phyloP scores from a whole-genome alignment of 92 coral and sea anemone species.

The Palythoa grandis region DNA sequence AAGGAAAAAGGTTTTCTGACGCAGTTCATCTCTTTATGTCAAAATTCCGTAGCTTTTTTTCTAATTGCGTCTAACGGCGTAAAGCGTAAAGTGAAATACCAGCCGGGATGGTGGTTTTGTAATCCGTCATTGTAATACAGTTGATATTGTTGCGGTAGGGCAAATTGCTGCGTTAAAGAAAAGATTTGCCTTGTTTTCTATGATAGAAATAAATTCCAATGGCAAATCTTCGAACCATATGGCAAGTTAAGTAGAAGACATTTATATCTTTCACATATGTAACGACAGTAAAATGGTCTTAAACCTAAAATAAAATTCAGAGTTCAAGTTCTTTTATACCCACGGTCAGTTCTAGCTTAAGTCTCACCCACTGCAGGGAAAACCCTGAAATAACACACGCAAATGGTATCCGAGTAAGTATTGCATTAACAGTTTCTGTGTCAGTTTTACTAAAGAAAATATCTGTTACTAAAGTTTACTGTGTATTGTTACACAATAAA shows the following conservation, averaged over 20 bases:
- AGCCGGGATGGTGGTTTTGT: slow-evolving; percentile 53
- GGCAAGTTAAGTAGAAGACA: not conserved
- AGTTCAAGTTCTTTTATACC: not conserved
- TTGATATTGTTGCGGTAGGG: slow-evolving; percentile 4
- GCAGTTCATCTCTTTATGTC: slow-evolving; percentile 68
- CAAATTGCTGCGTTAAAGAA: not conserved
- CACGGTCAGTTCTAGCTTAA: not conserved
- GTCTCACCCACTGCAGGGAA: slow-evolving; percentile 53
- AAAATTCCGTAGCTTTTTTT: slow-evolving; percentile 64
- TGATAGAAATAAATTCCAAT: not conserved
- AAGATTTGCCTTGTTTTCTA: not conserved
- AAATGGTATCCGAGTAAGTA: slow-evolving; percentile 17
- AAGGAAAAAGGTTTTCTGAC: slow-evolving; percentile 51
- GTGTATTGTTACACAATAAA: slow-evolving; percentile 51
- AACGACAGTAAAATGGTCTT: not conserved
- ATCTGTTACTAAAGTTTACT: slow-evolving; percentile 45
- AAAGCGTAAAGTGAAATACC: slow-evolving; percentile 68
- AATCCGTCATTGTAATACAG: slow-evolving; percentile 11
- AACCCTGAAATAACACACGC: slow-evolving; percentile 73
- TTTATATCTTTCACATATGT: slow-evolving; percentile 26
- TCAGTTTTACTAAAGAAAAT: slow-evolving; percentile 51
- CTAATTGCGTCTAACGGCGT: slow-evolving; percentile 77
- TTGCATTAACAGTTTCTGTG: slow-evolving; percentile 54
- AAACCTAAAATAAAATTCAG: not conserved
- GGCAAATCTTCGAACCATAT: slow-evolving; percentile 19